Conservation (phyloP, 2,797 vertebrate species). For the Percopsis omiscomaycus region DNA sequence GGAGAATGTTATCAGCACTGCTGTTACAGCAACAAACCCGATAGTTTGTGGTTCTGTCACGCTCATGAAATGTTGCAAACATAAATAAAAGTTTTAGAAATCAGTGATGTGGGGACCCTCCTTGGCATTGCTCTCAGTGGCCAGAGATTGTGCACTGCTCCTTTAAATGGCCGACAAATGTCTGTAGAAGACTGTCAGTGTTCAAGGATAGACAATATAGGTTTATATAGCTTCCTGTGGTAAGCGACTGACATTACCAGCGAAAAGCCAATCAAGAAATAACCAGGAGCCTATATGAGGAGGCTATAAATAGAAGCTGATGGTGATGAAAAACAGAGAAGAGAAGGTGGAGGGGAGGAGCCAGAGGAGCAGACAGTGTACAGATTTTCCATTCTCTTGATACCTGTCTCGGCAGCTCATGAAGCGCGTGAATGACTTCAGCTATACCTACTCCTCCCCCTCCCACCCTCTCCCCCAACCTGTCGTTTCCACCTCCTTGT, state of each 20-base stretch:
- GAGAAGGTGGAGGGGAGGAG: not conserved
- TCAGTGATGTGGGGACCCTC: too few species aligned
- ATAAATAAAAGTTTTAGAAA: too few species aligned
- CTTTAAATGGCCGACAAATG: not conserved
- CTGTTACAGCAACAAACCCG: too few species aligned
- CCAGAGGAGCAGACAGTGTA: not conserved
- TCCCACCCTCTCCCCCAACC: not conserved
- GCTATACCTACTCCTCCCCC: not conserved
- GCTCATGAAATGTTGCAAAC: too few species aligned
- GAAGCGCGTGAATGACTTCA: constrained; percentile 6
- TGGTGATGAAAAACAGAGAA: not conserved
- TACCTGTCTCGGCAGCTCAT: not conserved
- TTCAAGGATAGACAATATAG: not conserved
- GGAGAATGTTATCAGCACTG: too few species aligned
- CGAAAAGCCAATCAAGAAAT: constrained; percentile 6
- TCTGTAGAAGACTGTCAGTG: not conserved
- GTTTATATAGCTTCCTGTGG: not conserved
- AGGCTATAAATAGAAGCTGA: constrained; percentile 11
- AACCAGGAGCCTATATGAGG: not conserved
- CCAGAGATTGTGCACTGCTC: too few species aligned
- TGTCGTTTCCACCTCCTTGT: not conserved
- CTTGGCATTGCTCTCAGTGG: too few species aligned
- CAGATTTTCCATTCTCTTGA: not conserved
- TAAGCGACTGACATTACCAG: constrained; percentile 6
- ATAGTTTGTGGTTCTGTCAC: too few species aligned